A percentile compares a stretch with the other conserved stretches of the same genome.
Conservation (phyloP, 2,888 invertebrate species). For the Iselma pallidipennis region DNA sequence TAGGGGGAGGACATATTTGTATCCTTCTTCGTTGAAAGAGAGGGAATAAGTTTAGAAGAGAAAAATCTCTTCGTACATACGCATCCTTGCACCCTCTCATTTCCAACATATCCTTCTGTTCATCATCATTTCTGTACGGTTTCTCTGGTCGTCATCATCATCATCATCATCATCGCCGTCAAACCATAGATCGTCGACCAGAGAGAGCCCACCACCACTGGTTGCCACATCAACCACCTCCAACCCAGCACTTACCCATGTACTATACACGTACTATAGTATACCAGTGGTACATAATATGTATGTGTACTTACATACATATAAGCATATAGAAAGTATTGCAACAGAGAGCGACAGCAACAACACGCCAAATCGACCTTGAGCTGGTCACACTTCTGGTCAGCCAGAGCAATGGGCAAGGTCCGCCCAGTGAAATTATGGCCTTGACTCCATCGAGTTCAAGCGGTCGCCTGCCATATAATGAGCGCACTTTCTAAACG, state of each 20-base stretch:
- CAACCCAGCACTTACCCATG: neutral
- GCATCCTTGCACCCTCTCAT: too few species aligned
- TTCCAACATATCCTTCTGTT: neutral
- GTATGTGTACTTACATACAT: neutral
- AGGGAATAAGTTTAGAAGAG: too few species aligned
- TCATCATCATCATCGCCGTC: neutral
- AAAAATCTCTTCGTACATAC: too few species aligned
- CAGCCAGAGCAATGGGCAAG: conserved; percentile 49
- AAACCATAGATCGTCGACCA: neutral
- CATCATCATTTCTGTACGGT: too few species aligned
- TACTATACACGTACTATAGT: too few species aligned
- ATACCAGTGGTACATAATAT: too few species aligned
- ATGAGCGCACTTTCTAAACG: conserved; percentile 49
- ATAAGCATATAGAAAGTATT: neutral
- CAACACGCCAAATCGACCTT: conserved; percentile 41
- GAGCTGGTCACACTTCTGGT: conserved; percentile 55
- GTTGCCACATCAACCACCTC: neutral
- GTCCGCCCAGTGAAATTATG: conserved; percentile 55
- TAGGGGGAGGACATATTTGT: too few species aligned
- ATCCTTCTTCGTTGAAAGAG: too few species aligned
- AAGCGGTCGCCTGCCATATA: conserved; percentile 40
- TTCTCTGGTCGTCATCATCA: neutral
- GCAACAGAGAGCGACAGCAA: conserved; percentile 14
- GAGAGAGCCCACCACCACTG: neutral
- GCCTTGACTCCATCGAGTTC: conserved; percentile 51